Conservation (phyloP, 2,113 vertebrate species). For the Zeus faber region DNA sequence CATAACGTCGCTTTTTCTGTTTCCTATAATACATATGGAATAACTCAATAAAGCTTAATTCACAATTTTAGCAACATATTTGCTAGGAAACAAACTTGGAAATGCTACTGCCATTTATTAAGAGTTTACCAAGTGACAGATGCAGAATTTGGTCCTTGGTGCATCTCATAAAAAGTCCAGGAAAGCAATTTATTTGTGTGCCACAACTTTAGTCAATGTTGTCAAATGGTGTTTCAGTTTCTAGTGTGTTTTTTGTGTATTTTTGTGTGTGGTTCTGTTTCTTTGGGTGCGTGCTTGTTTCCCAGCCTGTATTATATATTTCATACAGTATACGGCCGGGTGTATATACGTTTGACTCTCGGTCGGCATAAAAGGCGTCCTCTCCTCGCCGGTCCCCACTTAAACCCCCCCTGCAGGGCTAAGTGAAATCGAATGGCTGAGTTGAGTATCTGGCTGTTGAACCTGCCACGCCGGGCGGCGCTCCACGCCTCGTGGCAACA, state of each 20-base stretch:
- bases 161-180: too few relatives aligned
- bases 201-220: slow-evolving; percentile 9
- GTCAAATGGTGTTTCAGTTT: neutral
- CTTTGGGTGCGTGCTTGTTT: neutral
- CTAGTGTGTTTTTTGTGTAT: neutral
- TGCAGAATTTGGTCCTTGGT: too few relatives aligned
- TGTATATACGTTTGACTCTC: slow-evolving; percentile 22
- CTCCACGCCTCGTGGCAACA: slow-evolving; percentile 20
- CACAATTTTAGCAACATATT: too few relatives aligned
- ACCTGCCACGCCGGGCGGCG: slow-evolving; percentile 36
- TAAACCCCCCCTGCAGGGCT: slow-evolving; percentile 22
- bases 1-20: too few relatives aligned
- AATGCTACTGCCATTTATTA: too few relatives aligned
- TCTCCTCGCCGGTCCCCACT: slow-evolving; percentile 20
- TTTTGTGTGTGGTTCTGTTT: neutral
- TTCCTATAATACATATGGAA: too few relatives aligned
- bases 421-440: slow-evolving; percentile 46
- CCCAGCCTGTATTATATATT: slow-evolving; percentile 10
- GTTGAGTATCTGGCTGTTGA: slow-evolving; percentile 53
- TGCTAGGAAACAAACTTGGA: too few relatives aligned
- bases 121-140: too few relatives aligned
- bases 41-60: too few relatives aligned
- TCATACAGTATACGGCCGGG: slow-evolving; percentile 12
- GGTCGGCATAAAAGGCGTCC: slow-evolving; percentile 27
- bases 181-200: neutral